Base-by-base conservation (phyloP, 2,888 invertebrate genomes). In the Eupithecia dodoneata region DNA sequence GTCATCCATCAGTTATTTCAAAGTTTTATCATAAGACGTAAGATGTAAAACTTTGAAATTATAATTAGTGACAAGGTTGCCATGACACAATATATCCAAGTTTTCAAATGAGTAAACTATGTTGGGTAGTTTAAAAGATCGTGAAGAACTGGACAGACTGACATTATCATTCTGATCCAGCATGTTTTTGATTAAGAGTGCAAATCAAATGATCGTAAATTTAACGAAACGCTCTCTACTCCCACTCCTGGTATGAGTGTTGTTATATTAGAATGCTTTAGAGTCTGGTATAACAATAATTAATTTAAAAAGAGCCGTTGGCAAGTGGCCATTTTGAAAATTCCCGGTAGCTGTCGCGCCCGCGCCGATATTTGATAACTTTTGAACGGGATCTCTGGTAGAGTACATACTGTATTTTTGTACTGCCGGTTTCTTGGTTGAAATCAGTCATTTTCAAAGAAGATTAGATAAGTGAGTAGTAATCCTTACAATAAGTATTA, bases 251-350 rank as follows among this genome's bases (percentile, higher is more conserved):
- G 80, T 86, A 88, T 85, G 88, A 89, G 88, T 90, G 91, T 88
- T 92, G 90, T 92, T 94, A 91, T 94, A 93, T 91, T 90, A 92
- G 89, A 90, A 93, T 91, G 88, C 88, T 92, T 92, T 91, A 92
- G 90, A 92, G 90, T 86, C 87, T 89, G 89, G 92, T 93, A 92
- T 92, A 94, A 94, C 91, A 93, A 94, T 94, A 94, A 95, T 94
- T 94, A 94, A 94, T 94, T 91, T 92, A 90, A 91, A 91, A 93
- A 93, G 91, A 92, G 89, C 85, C 87, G 87, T 82, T 94, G 94
- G 94, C 94, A 93, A 86, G 84, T 85, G 84, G 90, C 94, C 94
- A 94, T 88, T 83, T 84, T 87, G 87, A 81, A 92, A 91, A 92
- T 91, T 91, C 90, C 88, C 85, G 79, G 85, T 83, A 81, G 78